phyloP scores from a whole-genome alignment of 1,140 invertebrate genomes.

The Hypsibius dujardini region DNA sequence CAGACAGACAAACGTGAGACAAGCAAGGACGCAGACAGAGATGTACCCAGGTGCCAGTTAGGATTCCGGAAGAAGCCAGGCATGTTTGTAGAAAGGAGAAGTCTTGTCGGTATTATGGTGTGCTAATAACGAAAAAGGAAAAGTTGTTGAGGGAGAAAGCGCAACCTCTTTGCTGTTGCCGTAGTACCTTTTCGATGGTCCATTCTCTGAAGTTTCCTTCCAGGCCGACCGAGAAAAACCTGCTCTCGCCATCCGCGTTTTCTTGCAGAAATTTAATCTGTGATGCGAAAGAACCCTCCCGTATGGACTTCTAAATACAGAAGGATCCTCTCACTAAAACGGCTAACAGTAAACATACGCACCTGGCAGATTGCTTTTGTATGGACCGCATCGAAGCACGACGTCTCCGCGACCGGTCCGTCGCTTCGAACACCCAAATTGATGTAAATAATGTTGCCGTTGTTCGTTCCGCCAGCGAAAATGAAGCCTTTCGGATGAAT shows the following conservation, averaged over 20 bases:
- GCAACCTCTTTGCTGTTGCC: too few relatives aligned
- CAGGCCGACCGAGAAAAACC: constrained; percentile 9
- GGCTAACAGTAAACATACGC: too few relatives aligned
- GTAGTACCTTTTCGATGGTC: constrained; percentile 6
- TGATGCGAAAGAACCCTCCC: not conserved
- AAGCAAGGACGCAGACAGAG: too few relatives aligned
- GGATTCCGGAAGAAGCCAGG: constrained; percentile 3
- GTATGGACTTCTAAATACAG: not conserved
- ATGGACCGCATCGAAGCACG: not conserved
- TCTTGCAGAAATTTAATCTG: constrained; percentile 10
- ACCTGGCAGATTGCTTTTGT: not conserved
- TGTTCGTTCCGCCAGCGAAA: constrained; percentile 4
- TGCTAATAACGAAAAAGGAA: constrained; percentile 5
- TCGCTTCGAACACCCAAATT: constrained; percentile 4
- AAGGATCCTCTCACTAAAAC: not conserved
- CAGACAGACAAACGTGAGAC: too few relatives aligned
- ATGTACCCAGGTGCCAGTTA: constrained; percentile 2
- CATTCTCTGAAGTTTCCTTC: constrained; percentile 9
- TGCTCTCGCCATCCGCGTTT: not conserved
- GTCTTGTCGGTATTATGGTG: not conserved
- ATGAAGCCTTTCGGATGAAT: constrained; percentile 6
- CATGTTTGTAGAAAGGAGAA: constrained; percentile 1
- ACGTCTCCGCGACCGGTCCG: not conserved
- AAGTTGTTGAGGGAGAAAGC: not conserved
- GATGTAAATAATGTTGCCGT: constrained; percentile 9